A percentile compares a stretch with the other conserved stretches of the same genome.
phyloP scores from a whole-genome alignment of 2,797 vertebrate genomes.

The Malacoctenus gilli region DNA sequence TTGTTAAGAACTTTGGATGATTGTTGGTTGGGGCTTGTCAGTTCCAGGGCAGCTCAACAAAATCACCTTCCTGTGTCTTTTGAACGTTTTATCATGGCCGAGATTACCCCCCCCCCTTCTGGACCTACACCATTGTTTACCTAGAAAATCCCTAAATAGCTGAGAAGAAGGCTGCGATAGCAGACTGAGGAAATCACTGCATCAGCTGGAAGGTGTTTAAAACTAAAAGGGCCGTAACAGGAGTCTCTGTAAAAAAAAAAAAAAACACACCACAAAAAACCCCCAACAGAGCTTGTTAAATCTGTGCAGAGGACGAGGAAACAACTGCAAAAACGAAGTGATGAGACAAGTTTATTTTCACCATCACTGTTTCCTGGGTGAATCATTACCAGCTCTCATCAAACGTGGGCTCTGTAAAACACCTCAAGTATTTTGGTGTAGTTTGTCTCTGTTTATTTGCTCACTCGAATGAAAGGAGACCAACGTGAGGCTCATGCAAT shows the following conservation, averaged over 20 bases:
- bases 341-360: conserved; percentile 28
- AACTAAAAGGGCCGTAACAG: background rate
- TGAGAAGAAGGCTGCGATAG: no score
- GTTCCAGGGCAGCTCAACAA: conserved; percentile 1
- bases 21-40: conserved; percentile 2
- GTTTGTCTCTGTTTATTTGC: conserved; percentile 1
- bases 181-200: background rate
- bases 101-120: background rate
- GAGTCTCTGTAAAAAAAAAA: conserved; percentile 10
- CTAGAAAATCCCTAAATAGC: no score
- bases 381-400: conserved; percentile 4
- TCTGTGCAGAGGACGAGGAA: conserved; percentile 3
- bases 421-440: background rate
- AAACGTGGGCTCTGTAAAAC: conserved; percentile 2
- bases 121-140: no score
- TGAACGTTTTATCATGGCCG: conserved; percentile 13
- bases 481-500: background rate
- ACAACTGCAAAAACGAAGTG: background rate
- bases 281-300: background rate
- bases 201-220: background rate
- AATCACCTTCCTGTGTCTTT: background rate
- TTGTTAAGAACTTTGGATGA: conserved; percentile 28
- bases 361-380: conserved; percentile 12
- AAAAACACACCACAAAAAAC: no score
- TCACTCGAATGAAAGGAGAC: conserved; percentile 9